phyloP scores from a whole-genome alignment of 2,797 vertebrate species.

The Argentina silus region DNA sequence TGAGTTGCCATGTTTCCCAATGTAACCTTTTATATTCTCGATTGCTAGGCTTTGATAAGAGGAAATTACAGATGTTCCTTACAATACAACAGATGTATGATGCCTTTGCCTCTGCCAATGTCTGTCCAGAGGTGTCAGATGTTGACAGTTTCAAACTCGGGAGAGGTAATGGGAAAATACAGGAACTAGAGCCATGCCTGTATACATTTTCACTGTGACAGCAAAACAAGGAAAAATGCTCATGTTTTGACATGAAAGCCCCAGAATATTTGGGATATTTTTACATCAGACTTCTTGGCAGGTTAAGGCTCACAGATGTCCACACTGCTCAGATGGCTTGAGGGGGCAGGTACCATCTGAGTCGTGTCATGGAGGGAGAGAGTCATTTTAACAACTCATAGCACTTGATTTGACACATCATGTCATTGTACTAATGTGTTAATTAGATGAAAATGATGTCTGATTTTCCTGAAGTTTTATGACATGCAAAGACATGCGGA shows the following conservation, averaged over 20 bases:
- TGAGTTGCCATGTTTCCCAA: background rate
- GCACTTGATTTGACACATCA: constrained; percentile 73
- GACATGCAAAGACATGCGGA: constrained; percentile 23
- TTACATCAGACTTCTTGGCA: constrained; percentile 75
- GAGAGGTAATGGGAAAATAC: constrained; percentile 50
- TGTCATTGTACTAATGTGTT: constrained; percentile 75
- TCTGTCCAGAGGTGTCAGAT: constrained; percentile 46
- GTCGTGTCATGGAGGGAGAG: constrained; percentile 70
- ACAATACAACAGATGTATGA: too few species aligned
- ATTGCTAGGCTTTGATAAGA: background rate
- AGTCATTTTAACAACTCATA: constrained; percentile 76
- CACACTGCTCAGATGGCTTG: constrained; percentile 81
- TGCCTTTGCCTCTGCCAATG: constrained; percentile 28
- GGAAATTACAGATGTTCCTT: constrained; percentile 20
- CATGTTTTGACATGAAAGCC: constrained; percentile 55
- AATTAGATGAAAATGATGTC: constrained; percentile 74
- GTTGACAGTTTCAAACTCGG: constrained; percentile 46
- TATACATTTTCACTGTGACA: constrained; percentile 26
- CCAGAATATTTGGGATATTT: constrained; percentile 67
- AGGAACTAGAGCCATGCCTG: constrained; percentile 36
- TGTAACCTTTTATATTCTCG: background rate
- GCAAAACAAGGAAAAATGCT: constrained; percentile 52
- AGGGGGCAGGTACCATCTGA: constrained; percentile 82
- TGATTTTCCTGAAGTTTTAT: constrained; percentile 21
- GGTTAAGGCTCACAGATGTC: constrained; percentile 77